Base-by-base conservation (phyloP, 2,888 invertebrate genomes). In the Onchidella celtica region DNA sequence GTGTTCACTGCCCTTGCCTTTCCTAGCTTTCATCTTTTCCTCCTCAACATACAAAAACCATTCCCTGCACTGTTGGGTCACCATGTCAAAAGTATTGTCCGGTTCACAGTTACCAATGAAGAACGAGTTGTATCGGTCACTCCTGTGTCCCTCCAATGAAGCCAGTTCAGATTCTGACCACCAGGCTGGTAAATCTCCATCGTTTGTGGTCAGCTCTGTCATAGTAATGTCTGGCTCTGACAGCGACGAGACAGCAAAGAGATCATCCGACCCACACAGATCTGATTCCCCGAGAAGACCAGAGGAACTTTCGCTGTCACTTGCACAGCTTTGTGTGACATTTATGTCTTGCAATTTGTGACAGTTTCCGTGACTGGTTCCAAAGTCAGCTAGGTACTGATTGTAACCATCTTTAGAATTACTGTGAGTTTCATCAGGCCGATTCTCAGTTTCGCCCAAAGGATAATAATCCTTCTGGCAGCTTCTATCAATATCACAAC, bases 231-330 rank as follows among this genome's bases (percentile, higher is more conserved):
- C 57, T 14, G 68, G 47, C 17, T 77, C 69, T 40, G 79, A 79
- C 34, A 75, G 63, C 32, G 66, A 76, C 9, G 76, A 76, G 1
- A 79, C 79, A 17, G 79, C 61, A 47, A 79, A 79, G 38, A 79
- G 65, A 24, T 79, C 79, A 55, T 73, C 73, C 11, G 55, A n/a
- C 6, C 21, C 65, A 40, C 79, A 72, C n/a, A 79, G 55, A 38
- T 79, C 72, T 61, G 79, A 79, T 27, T 79, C 72, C 21, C 79
- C 79, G 3, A 79, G 34, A 32, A 79, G 63, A 1, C 79, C 79
- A 36, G 27, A 72, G n/a, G 74, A 74, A 4, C 74, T 75, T 38
- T 14, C n/a, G n/a, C n/a, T n/a, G n/a, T n/a, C n/a, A n/a, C n/a
- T n/a, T n/a, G n/a, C n/a, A n/a, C n/a, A n/a, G n/a, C n/a, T n/a